Base-by-base conservation (phyloP, 2,888 invertebrate species). In the Lordiphosa andalusiaca region DNA sequence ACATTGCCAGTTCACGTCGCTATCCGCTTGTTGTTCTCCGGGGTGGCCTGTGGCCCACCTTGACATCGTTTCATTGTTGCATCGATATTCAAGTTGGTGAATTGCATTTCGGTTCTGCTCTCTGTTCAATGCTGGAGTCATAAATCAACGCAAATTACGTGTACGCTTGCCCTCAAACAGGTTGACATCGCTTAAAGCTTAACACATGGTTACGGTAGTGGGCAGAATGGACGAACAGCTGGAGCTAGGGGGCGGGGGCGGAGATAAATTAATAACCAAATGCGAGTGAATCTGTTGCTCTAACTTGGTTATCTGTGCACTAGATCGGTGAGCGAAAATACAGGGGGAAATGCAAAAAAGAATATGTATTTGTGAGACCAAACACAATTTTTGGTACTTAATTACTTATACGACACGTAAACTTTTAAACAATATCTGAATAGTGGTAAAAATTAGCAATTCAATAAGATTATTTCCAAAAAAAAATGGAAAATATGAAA, bases 61-160 rank as follows among this genome's bases (percentile, higher is more conserved):
- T 82, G 83, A 84, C 77, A 77, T 71, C 69, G 47, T 68, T 82
- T 51, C 56, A 67, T 46, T 53, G 64, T 55, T 42, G 56, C 66
- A 62, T 59, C 73, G 71, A 46, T 60, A 67, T 42, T 52, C 55
- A 35, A 35, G 52, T 30, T 53, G 30, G 53, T 38, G 25, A 50
- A 36, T 38, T 49, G 50, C 67, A 63, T 40, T 33, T 36, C 37
- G 40, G 33, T 37, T 46, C 51, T 42, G 41, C 42, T 46, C 30
- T 40, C 46, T 46, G 10, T 40, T 55, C 33, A 25, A 35, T 19
- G 40, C n/a, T 21, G 19, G 36, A 47, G 33, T 36, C 75, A 68
- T 77, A 77, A 77, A 77, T 77, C 85, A 82, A 71, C 71, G 80
- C 67, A 84, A 82, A 84, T 84, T 82, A 78, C 30, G 30, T 30